phyloP scores from a whole-genome alignment of 2,888 invertebrate species.

The Nephrotoma flavescens region DNA sequence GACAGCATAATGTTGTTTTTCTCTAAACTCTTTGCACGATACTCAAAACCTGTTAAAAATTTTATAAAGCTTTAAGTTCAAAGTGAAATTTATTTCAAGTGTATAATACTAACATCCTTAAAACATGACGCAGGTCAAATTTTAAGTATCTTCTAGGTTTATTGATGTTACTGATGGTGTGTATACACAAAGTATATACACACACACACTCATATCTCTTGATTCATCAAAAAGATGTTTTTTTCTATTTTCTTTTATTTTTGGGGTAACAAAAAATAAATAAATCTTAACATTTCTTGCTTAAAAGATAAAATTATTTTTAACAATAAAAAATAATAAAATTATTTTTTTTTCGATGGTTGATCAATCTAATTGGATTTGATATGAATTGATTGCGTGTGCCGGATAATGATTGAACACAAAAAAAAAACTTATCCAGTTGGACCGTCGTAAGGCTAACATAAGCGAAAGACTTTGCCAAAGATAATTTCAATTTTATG shows the following conservation, averaged over 20 bases:
- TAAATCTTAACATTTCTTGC: neutral
- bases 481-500: neutral
- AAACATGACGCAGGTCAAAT: neutral
- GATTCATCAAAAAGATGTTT: neutral
- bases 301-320: neutral
- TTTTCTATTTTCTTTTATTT: neutral
- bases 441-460: neutral
- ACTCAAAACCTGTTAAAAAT: neutral
- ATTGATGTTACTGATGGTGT: neutral
- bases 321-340: neutral
- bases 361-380: neutral
- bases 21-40: neutral
- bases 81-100: neutral
- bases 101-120: neutral
- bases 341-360: neutral
- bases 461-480: too few species aligned
- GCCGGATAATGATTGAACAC: neutral
- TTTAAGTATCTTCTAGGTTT: neutral
- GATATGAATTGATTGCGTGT: neutral
- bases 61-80: neutral
- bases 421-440: neutral
- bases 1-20: neutral
- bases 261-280: neutral
- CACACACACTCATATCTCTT: neutral
- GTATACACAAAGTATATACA: neutral